phyloP scores from a whole-genome alignment of 2,113 vertebrate species.

The Petrocephalus zakoni region DNA sequence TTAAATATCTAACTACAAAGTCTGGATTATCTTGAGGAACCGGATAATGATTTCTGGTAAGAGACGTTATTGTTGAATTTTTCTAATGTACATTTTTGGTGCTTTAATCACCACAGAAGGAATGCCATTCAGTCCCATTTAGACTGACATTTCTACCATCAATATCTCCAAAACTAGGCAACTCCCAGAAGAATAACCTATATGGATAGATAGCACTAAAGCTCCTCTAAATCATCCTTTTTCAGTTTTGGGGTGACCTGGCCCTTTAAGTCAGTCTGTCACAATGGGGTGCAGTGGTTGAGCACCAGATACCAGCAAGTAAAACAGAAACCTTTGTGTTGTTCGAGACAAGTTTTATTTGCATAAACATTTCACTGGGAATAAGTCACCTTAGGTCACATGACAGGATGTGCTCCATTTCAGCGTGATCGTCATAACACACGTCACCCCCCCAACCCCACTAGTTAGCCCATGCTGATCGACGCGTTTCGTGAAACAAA shows the following conservation, averaged over 20 bases:
- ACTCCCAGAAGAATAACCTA: no score
- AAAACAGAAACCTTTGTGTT: slow-evolving; percentile 10
- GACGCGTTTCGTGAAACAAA: slow-evolving; percentile 31
- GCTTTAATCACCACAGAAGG: no score
- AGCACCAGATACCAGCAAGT: not conserved
- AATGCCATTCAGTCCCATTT: no score
- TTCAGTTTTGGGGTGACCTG: not conserved
- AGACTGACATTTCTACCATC: no score
- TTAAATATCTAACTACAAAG: no score
- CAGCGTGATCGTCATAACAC: slow-evolving; percentile 40
- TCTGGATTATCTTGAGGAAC: no score
- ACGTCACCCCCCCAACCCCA: slow-evolving; percentile 25
- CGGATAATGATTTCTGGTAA: no score
- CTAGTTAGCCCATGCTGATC: not conserved
- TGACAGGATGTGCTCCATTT: slow-evolving; percentile 51
- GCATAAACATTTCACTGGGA: slow-evolving; percentile 60
- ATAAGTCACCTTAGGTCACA: slow-evolving; percentile 53
- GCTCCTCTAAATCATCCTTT: not conserved
- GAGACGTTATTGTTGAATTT: no score
- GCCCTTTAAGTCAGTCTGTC: not conserved
- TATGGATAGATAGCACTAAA: no score
- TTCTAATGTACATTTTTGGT: no score
- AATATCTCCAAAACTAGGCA: no score
- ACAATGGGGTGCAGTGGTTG: not conserved
- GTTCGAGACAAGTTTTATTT: slow-evolving; percentile 63